Base-by-base conservation (phyloP, 1,140 invertebrate genomes). In the Ephestia elutella region DNA sequence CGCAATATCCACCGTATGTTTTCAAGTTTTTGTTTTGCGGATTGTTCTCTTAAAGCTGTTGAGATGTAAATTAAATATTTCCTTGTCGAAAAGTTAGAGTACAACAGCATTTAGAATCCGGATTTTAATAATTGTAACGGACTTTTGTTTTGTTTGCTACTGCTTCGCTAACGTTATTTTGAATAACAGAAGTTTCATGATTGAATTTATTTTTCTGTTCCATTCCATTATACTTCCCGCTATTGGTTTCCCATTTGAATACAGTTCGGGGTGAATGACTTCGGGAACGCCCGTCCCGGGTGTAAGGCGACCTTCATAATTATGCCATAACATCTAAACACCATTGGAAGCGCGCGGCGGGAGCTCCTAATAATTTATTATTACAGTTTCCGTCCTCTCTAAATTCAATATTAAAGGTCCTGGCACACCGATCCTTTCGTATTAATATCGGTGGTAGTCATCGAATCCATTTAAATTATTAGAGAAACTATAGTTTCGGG, bases 21-120 rank as follows among this genome's bases (percentile, higher is more conserved):
- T 64, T 50, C 30, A 68, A 71, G 68, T 74, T 73, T 73, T 70
- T 73, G 68, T 72, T 79, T 80, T 79, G 70, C 67, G 78, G 38
- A 79, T 75, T 62, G 49, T 55, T 63, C 50, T 63, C 64, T 51
- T 55, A 71, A 70, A 63, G 49, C 62, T 70, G 55, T 67, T 56
- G 62, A 78, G 73, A 81, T 81, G 70, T 74, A 80, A 76, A 76
- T 80, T 76, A 73, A 81, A 82, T 74, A 78, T 82, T 82, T 77
- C 72, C 73, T 76, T 78, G 80, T 84, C 76, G 75, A 69, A 80
- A 82, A 84, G 75, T 84, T 84, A 54, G 49, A 65, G 60, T 57
- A 62, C 63, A 62, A 63, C 59, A 59, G 49, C 62, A 63, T 68
- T 72, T 62, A 62, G 56, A 72, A 66, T 65, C 65, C 70, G 59